phyloP scores from a whole-genome alignment of 1,140 invertebrate genomes.

The Steinernema feltiae region DNA sequence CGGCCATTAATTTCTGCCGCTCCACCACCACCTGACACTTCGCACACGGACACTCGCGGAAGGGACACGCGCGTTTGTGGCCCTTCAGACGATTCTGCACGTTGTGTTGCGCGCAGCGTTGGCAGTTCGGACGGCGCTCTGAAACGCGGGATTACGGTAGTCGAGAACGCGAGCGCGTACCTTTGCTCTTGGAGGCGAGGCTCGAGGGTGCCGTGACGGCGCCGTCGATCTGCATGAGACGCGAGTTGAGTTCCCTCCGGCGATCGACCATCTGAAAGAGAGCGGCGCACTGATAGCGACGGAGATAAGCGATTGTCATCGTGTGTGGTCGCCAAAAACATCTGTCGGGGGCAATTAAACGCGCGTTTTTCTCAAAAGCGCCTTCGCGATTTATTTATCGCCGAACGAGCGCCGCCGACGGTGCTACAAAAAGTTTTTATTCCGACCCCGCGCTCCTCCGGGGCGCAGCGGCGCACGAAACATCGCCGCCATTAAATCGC shows the following conservation, averaged over 20 bases:
- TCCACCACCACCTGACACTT: constrained; percentile 52
- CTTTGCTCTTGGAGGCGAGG: background rate
- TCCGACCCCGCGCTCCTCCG: background rate
- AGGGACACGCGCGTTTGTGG: constrained; percentile 61
- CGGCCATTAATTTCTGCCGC: constrained; percentile 45
- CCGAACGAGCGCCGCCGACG: background rate
- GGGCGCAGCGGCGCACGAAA: background rate
- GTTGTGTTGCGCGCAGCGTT: constrained; percentile 61
- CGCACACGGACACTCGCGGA: constrained; percentile 60
- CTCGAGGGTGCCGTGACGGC: background rate
- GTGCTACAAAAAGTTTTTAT: constrained; percentile 12
- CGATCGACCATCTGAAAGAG: constrained; percentile 32
- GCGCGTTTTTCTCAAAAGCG: constrained; percentile 2
- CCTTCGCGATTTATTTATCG: constrained; percentile 1
- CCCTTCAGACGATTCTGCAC: constrained; percentile 62
- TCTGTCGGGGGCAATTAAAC: background rate
- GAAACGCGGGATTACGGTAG: no score
- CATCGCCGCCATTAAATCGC: constrained; percentile 14
- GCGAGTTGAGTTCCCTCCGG: constrained; percentile 28
- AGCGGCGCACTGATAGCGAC: background rate
- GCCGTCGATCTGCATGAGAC: constrained; percentile 32
- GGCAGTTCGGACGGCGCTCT: constrained; percentile 61
- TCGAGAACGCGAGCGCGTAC: no score
- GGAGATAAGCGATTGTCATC: background rate
- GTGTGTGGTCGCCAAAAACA: constrained; percentile 9